Evolutionary conservation across 1,140 invertebrate species (phyloP).

Genomic region (Eumaeus atala): DNA sequence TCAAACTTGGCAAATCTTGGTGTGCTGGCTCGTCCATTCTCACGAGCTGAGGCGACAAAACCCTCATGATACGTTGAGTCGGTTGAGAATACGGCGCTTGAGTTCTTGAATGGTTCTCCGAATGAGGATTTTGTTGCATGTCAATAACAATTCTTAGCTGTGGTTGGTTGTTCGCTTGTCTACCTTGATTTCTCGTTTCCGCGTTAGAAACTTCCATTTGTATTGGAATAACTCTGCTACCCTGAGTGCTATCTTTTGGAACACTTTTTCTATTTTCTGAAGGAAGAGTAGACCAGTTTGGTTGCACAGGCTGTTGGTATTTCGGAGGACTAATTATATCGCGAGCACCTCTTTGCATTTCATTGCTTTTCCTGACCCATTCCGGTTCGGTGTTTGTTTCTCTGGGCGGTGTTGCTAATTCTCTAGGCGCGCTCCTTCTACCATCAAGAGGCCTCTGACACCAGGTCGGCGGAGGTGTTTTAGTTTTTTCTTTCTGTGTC

Average conservation of each 20-base stretch:
- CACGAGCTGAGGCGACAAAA: slow-evolving; percentile 65
- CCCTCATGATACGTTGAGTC: slow-evolving; percentile 68
- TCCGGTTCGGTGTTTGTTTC: slow-evolving; percentile 59
- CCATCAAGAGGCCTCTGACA: slow-evolving; percentile 60
- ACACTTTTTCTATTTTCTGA: slow-evolving; percentile 66
- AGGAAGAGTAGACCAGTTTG: slow-evolving; percentile 61
- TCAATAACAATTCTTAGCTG: slow-evolving; percentile 68
- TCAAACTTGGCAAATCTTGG: slow-evolving; percentile 54
- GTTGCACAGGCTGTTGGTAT: slow-evolving; percentile 54
- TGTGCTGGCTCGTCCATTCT: slow-evolving; percentile 47
- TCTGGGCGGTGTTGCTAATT: slow-evolving; percentile 53
- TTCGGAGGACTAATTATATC: slow-evolving; percentile 59
- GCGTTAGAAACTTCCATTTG: slow-evolving; percentile 67
- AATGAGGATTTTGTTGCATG: slow-evolving; percentile 53
- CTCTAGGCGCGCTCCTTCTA: slow-evolving; percentile 47
- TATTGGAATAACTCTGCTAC: slow-evolving; percentile 60
- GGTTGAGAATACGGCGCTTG: slow-evolving; percentile 53
- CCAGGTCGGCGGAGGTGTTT: slow-evolving; percentile 68
- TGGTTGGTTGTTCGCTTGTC: slow-evolving; percentile 47
- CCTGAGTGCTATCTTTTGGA: slow-evolving; percentile 48
- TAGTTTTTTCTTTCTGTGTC: slow-evolving; percentile 66
- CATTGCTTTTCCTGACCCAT: slow-evolving; percentile 62
- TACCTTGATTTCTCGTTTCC: slow-evolving; percentile 47
- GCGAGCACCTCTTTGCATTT: slow-evolving; percentile 50
- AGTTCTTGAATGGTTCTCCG: slow-evolving; percentile 23